Conservation (phyloP, 2,113 vertebrate genomes). For the Natator depressus region DNA sequence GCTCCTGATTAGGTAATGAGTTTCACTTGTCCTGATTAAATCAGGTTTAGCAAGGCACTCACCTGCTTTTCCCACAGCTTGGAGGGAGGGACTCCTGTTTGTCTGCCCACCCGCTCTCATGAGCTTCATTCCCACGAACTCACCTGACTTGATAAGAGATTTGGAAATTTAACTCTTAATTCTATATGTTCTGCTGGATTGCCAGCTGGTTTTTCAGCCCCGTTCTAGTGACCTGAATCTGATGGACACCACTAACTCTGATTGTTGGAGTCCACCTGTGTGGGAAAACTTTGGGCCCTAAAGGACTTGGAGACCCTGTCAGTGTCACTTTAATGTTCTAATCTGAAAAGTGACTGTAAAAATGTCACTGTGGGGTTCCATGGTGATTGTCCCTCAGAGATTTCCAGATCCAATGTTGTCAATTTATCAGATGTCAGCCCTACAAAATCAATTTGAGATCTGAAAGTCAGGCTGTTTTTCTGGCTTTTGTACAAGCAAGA, state of each 20-base stretch:
- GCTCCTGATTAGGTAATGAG: neutral
- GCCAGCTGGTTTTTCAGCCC: neutral
- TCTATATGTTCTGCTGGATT: neutral
- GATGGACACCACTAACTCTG: fast-evolving
- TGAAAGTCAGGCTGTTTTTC: fast-evolving
- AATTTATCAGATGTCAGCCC: neutral
- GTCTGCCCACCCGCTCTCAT: conserved; percentile 10
- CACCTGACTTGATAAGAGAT: neutral
- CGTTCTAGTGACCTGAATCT: fast-evolving
- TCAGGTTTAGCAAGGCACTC: conserved; percentile 31
- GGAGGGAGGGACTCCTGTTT: neutral
- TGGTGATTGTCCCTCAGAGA: fast-evolving
- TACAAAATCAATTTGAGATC: neutral
- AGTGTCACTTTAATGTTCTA: neutral
- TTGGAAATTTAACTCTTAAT: neutral
- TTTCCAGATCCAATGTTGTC: neutral
- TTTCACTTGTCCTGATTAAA: conserved; percentile 32
- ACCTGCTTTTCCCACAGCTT: neutral
- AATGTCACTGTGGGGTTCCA: neutral
- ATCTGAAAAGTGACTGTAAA: neutral
- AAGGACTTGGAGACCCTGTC: neutral
- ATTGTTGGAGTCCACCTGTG: neutral
- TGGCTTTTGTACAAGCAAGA: neutral
- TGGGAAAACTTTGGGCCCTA: neutral
- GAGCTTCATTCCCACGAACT: neutral